Evolutionary conservation across 2,797 vertebrate genomes (phyloP), one percentile per base, ranked within the genome.

Genomic region (Cyclopterus lumpus): DNA sequence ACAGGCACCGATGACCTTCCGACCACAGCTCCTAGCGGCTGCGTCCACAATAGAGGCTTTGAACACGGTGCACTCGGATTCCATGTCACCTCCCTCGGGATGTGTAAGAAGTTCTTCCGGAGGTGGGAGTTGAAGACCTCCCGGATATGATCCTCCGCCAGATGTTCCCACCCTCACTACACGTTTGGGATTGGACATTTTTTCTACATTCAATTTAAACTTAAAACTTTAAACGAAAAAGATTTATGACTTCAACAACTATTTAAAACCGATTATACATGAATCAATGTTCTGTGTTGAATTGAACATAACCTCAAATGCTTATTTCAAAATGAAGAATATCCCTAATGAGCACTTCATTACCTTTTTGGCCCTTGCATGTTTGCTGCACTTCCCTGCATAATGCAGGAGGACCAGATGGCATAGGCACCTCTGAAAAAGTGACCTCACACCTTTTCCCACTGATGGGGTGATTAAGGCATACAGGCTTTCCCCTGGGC

Each of bases 401-500:
- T 70, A 81, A 28, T 28, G 26, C 75, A 80, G 63, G 58, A 80
- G 77, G 53, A 86, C 77, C 88, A 88, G 67, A 88, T 86, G 89
- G 86, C 75, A 83, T 22, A 81, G 80, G 75, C 70, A 86, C 84
- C 77, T 83, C 88, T 75, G 44, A 82, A 85, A 77, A 62, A 66
- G 68, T 88, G 89, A 91, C 86, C 86, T 84, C 91, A 93, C 85
- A 83, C 73, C 73, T 73, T 79, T 75, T 87, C 69, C 55, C 73
- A 75, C 73, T 85, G 88, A 88, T 87, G 81, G 82, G 76, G 78
- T 86, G 89, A 91, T 91, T 91, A 89, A 88, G 82, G 80, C 73
- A 60, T 61, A 87, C 81, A 88, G 82, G 82, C 73, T 67, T 63
- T 81, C 74, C 80, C 77, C 55, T 49, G 83, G 79, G 86, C 40